These are phyloP conservation scores for Lordiphosa andalusiaca DNA, from an alignment of 2,888 invertebrate genomes.

Conservation along the genomic window DNA sequence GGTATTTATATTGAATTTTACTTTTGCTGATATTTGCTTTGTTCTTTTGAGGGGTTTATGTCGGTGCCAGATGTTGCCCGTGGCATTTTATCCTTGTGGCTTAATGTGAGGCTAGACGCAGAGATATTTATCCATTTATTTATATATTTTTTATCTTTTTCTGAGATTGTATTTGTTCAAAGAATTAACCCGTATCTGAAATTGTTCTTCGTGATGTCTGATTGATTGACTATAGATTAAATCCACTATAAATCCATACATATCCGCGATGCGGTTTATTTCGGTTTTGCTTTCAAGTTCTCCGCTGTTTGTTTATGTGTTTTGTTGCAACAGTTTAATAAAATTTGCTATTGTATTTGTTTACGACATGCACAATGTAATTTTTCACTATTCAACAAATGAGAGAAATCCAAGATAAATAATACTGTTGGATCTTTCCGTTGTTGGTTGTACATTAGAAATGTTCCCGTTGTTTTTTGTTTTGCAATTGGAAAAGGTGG, in stretches of 20 bases:
- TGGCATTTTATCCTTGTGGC: too few species aligned
- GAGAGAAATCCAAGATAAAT: conserved; percentile 2
- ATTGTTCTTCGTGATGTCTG: conserved; percentile 52
- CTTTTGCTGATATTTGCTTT: too few species aligned
- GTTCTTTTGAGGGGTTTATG: too few species aligned
- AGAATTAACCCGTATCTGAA: conserved; percentile 64
- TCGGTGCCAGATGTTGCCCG: too few species aligned
- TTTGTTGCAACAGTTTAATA: conserved; percentile 1
- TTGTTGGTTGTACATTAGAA: conserved; percentile 46
- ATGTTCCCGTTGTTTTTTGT: conserved; percentile 55
- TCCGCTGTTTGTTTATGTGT: conserved; percentile 2
- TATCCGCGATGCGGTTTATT: conserved; percentile 4
- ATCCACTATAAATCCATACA: conserved; percentile 5
- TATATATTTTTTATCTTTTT: not conserved
- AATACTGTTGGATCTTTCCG: not conserved
- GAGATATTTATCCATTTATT: not conserved
- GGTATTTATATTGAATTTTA: too few species aligned
- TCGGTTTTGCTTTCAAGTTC: not conserved
- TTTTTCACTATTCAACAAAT: conserved; percentile 1
- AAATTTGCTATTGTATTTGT: conserved; percentile 6
- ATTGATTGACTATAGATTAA: conserved; percentile 23
- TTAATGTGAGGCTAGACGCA: too few species aligned
- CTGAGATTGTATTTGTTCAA: conserved; percentile 29
- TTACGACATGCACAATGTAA: conserved; percentile 1
- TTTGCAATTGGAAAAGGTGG: conserved; percentile 54